Conservation (phyloP, 2,797 vertebrate species). For the Falco berigora region DNA sequence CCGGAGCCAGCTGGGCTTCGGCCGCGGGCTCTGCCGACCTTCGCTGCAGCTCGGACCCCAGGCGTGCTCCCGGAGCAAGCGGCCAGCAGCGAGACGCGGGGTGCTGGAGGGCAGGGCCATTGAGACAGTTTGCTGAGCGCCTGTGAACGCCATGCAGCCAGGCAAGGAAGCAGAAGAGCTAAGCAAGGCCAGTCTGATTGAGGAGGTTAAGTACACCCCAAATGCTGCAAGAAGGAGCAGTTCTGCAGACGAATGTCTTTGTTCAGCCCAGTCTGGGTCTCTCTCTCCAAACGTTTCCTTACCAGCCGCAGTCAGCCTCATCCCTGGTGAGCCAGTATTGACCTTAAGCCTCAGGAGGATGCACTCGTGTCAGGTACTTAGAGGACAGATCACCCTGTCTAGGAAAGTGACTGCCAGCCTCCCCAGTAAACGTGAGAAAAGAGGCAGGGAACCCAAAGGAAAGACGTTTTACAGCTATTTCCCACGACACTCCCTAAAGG, state of each 20-base stretch:
- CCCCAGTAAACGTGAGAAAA: neutral
- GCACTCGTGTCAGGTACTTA: accelerated
- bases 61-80: neutral
- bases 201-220: neutral
- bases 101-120: neutral
- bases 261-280: neutral
- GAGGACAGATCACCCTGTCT: accelerated
- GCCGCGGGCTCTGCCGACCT: neutral
- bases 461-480: neutral
- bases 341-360: neutral
- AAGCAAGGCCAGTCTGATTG: accelerated
- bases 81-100: neutral
- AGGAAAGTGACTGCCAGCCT: neutral
- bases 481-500: neutral
- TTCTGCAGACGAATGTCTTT: neutral
- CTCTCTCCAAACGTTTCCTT: neutral
- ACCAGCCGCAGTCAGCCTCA: neutral
- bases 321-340: neutral
- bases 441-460: neutral
- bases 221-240: neutral
- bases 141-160: neutral
- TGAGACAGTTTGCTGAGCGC: accelerated
- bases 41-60: neutral
- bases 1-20: neutral
- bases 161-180: neutral